These are phyloP conservation scores for Cephalotes varians DNA, from an alignment of 2,888 invertebrate genomes.

Conservation along the genomic window DNA sequence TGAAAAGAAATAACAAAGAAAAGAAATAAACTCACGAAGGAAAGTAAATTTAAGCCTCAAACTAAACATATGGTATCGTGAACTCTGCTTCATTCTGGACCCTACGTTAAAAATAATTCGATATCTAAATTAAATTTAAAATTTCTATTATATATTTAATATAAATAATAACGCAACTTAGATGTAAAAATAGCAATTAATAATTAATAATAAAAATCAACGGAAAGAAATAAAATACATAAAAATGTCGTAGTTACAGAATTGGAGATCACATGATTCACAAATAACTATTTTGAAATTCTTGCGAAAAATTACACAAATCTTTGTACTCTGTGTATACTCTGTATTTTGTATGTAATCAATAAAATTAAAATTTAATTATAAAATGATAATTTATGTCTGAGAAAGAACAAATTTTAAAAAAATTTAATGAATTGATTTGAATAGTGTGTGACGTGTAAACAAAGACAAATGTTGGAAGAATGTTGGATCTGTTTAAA, in stretches of 20 bases:
- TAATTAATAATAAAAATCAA: neutral
- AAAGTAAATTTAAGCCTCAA: slow-evolving; percentile 50
- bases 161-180: slow-evolving; percentile 15
- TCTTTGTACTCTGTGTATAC: neutral
- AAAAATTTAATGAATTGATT: neutral
- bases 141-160: neutral
- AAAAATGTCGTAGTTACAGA: slow-evolving; percentile 3
- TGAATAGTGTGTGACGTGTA: neutral
- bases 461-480: neutral
- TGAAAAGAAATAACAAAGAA: slow-evolving; percentile 2
- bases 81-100: slow-evolving; percentile 70
- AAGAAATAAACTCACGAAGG: neutral
- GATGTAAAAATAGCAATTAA: neutral
- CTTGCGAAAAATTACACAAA: neutral
- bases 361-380: neutral
- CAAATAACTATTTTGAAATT: neutral
- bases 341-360: neutral
- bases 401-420: neutral
- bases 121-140: neutral
- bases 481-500: neutral
- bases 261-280: neutral
- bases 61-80: slow-evolving; percentile 50
- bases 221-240: neutral
- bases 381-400: neutral
- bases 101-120: slow-evolving; percentile 53